Conservation (phyloP, 1,140 invertebrate species). For the Helicoverpa armigera region DNA sequence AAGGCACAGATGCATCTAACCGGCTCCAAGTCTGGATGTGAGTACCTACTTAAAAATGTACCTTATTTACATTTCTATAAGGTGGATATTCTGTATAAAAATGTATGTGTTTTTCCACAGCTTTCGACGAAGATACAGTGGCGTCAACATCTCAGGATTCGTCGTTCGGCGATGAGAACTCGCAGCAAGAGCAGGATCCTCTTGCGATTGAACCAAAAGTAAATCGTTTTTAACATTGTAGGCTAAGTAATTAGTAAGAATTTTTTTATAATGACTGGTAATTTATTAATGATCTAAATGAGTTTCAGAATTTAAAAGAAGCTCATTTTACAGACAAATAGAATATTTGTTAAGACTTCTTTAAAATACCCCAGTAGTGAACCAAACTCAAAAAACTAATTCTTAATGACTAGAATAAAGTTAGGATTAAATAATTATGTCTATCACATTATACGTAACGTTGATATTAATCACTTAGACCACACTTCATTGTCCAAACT, state of each 20-base stretch:
- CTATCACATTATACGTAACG: background rate
- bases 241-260: too few species aligned
- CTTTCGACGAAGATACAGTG: conserved; percentile 89
- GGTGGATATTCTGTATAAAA: background rate
- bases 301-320: too few species aligned
- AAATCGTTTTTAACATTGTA: conserved; percentile 24
- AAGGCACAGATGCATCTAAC: conserved; percentile 88
- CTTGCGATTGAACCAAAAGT: conserved; percentile 89
- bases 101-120: conserved; percentile 69
- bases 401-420: too few species aligned
- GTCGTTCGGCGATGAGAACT: conserved; percentile 87
- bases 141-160: conserved; percentile 91
- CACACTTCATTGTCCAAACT: background rate
- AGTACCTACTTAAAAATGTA: conserved; percentile 70
- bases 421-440: too few species aligned
- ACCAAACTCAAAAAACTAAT: too few species aligned
- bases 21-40: conserved; percentile 89
- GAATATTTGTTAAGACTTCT: too few species aligned
- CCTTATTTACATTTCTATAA: background rate
- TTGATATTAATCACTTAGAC: background rate
- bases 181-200: conserved; percentile 87
- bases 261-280: too few species aligned
- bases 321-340: too few species aligned
- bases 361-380: too few species aligned
- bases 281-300: too few species aligned